A percentile compares a stretch with the other conserved stretches of the same genome.
Evolutionary conservation across 2,113 vertebrate genomes (phyloP).

Genomic region (Halichoerus grypus): DNA sequence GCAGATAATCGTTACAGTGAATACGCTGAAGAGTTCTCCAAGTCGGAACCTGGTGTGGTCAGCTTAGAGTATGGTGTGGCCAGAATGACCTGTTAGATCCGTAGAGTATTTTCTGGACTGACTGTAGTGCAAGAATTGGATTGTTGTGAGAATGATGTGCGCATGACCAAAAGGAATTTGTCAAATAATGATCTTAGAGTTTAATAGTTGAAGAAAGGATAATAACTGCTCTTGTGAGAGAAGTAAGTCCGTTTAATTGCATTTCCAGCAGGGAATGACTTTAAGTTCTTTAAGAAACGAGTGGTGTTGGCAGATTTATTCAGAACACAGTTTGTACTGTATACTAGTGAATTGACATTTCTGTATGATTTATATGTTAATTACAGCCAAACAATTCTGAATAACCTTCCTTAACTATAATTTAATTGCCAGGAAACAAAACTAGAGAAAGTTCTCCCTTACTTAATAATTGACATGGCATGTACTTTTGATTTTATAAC

Average conservation of each 20-base stretch:
- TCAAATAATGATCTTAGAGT: constrained; percentile 69
- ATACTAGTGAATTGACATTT: constrained; percentile 69
- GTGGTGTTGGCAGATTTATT: constrained; percentile 49
- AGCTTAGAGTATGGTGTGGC: constrained; percentile 97
- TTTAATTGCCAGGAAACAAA: constrained; percentile 75
- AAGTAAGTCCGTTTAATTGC: constrained; percentile 15
- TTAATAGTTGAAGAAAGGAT: constrained; percentile 35
- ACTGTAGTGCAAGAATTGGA: constrained; percentile 1
- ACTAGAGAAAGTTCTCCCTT: constrained; percentile 68
- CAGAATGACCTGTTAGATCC: constrained; percentile 94
- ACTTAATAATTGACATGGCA: constrained; percentile 60
- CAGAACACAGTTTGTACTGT: constrained; percentile 80
- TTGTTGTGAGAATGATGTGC: constrained; percentile 66
- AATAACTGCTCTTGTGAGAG: constrained; percentile 71
- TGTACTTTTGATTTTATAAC: constrained; percentile 61
- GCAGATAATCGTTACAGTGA: constrained; percentile 94
- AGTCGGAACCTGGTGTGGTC: constrained; percentile 94
- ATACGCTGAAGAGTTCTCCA: constrained; percentile 91
- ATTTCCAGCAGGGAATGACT: constrained; percentile 66
- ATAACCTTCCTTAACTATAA: constrained; percentile 73
- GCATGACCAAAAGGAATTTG: constrained; percentile 74
- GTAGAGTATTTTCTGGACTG: constrained; percentile 36
- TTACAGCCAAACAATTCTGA: constrained; percentile 75
- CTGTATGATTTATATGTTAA: constrained; percentile 68
- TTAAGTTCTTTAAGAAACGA: constrained; percentile 69